phyloP scores from a whole-genome alignment of 2,888 invertebrate species.

The Heliconius charithonia region DNA sequence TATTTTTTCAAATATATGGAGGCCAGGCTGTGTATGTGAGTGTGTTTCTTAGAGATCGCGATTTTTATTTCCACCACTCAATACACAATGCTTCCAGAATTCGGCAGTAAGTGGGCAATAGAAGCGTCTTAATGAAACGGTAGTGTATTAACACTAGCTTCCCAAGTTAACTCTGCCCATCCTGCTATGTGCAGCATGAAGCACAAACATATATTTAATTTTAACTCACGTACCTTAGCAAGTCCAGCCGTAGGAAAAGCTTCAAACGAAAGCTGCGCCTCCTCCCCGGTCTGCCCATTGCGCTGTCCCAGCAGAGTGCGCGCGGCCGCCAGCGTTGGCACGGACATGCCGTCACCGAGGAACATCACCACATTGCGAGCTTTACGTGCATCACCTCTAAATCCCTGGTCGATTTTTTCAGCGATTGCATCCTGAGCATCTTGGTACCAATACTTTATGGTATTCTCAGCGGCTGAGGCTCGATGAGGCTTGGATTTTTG shows the following conservation, averaged over 20 bases:
- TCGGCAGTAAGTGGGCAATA: no score
- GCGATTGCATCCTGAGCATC: constrained; percentile 72
- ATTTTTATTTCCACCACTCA: no score
- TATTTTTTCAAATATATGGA: no score
- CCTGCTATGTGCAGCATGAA: no score
- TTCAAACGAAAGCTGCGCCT: constrained; percentile 84
- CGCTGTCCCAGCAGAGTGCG: constrained; percentile 86
- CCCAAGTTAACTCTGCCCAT: no score
- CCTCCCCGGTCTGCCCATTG: constrained; percentile 82
- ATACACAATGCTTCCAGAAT: no score
- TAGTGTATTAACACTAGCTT: no score
- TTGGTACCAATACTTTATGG: constrained; percentile 71
- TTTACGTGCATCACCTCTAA: constrained; percentile 46
- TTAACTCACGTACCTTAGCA: constrained; percentile 78
- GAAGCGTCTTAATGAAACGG: no score
- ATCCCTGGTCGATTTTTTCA: constrained; percentile 52
- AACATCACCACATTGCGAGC: constrained; percentile 87
- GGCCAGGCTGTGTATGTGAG: no score
- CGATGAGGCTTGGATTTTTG: not conserved
- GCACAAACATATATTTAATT: not conserved
- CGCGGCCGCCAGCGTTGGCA: constrained; percentile 87
- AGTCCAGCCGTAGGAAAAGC: constrained; percentile 85
- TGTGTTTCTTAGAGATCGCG: no score
- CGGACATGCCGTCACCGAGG: constrained; percentile 90
- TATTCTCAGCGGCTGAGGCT: constrained; percentile 45